Evolutionary conservation across 1,140 invertebrate species (phyloP).

Genomic region (Caerostris extrusa): DNA sequence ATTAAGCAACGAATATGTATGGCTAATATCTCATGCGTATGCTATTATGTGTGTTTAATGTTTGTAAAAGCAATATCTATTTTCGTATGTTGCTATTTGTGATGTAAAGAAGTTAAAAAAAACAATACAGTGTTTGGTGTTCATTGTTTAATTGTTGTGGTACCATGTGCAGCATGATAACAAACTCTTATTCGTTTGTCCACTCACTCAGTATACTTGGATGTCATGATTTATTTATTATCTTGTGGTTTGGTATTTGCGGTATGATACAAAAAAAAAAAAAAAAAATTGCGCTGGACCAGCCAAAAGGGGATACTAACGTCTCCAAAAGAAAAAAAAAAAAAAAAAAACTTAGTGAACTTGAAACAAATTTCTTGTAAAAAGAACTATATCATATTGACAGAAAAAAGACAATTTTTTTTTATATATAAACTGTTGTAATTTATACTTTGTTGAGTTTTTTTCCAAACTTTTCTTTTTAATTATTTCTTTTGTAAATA

Average conservation of each 20-base stretch:
- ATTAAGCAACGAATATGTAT: slow-evolving; percentile 19
- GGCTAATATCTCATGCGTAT: slow-evolving; percentile 8
- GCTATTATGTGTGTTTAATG: background rate
- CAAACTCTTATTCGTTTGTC: too few relatives aligned
- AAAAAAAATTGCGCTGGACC: background rate
- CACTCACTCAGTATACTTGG: too few relatives aligned
- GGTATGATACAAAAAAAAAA: background rate
- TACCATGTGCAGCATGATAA: background rate
- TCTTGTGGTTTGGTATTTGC: slow-evolving; percentile 21
- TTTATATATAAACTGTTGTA: background rate
- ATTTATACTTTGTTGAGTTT: slow-evolving; percentile 40
- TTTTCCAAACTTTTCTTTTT: background rate
- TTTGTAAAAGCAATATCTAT: slow-evolving; percentile 31
- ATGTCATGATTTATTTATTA: background rate
- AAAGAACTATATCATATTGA: slow-evolving; percentile 22
- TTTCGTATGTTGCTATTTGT: slow-evolving; percentile 21
- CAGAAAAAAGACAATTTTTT: background rate
- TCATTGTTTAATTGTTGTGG: background rate
- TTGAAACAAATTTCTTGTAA: slow-evolving; percentile 30
- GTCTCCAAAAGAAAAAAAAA: background rate
- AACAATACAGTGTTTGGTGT: background rate
- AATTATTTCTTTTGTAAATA: slow-evolving; percentile 34
- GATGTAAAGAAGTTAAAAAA: background rate
- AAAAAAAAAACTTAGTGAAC: slow-evolving; percentile 32
- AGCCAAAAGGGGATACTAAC: background rate